Percentiles rank a stretch among this genome's conserved stretches.
Evolutionary conservation across 2,888 invertebrate species (phyloP).

Genomic region (Nephrotoma flavescens): DNA sequence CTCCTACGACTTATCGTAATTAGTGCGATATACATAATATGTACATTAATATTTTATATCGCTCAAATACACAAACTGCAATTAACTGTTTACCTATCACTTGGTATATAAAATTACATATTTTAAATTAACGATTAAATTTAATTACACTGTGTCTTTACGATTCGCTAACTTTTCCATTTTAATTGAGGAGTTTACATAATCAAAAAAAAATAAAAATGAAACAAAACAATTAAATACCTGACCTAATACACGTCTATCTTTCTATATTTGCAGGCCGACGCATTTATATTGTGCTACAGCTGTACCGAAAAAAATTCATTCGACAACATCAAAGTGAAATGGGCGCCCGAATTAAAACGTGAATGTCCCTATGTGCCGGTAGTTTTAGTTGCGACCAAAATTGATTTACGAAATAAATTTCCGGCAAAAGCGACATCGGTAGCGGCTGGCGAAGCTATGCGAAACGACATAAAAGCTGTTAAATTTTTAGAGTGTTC

Average conservation of each 20-base stretch:
- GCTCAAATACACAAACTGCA: neutral
- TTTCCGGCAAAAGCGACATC: neutral
- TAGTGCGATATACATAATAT: too few species aligned
- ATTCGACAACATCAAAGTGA: conserved; percentile 6
- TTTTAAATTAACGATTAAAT: neutral
- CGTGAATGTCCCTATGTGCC: neutral
- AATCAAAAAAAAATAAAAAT: neutral
- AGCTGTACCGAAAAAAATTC: conserved; percentile 6
- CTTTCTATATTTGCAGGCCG: neutral
- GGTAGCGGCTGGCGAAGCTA: conserved; percentile 2
- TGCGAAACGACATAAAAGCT: conserved; percentile 3
- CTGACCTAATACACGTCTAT: neutral
- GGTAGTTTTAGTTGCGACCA: conserved; percentile 7
- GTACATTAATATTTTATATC: neutral
- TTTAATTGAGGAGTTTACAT: neutral
- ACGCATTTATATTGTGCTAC: conserved; percentile 9
- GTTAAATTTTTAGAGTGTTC: conserved; percentile 9
- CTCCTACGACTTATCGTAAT: too few species aligned
- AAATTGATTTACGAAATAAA: conserved; percentile 6
- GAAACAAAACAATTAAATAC: neutral
- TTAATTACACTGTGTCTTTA: neutral
- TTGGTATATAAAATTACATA: neutral
- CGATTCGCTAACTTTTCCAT: neutral
- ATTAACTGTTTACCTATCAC: neutral
- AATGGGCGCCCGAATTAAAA: conserved; percentile 9